Base-by-base conservation (phyloP, 2,113 vertebrate species). In the Hiodon tergisus region DNA sequence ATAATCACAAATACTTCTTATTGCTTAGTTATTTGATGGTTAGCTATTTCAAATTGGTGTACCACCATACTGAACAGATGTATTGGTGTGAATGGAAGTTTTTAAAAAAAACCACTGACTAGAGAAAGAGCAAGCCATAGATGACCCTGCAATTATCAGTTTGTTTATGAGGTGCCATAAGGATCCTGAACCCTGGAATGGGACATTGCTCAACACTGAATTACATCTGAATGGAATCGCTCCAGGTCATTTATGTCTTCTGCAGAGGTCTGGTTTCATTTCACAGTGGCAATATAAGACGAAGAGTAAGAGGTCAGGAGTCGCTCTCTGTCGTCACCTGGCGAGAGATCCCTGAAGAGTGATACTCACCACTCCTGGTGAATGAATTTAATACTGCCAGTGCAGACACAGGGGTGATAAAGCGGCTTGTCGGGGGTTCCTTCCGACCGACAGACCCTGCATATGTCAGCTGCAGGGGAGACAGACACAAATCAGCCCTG, bases 311-410 rank as follows among this genome's bases (percentile, higher is more conserved):
- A 63, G 9, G 48, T 73, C 59, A 3, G 10, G 31, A 71, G 46
- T 0, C 3, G 3, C 13, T 13, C 31, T 5, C 4, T 31, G 17
- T 67, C n/a, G 7, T 17, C 17, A 67, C 9, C 47, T 9, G 8
- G 51, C n/a, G 14, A 53, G 7, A 17, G 48, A 50, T 5, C 31
- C 13, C 31, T 68, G 0, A 63, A 63, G 46, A n/a, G 5, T 7
- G 68, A 63, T 78, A 89, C 95, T 92, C 89, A 99, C 97, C 97
- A 99, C 91, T 99, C 97, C 84, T 99, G 97, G 88, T 99, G 97
- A 81, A 99, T 99, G 81, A 98, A 99, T 85, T 99, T 99, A 91
- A 99, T 99, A 90, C 97, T 99, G 90, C 97, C 97, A 76, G 97
- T 99, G 89, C 97, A 99, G 63, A 99, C 97, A 85, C 97, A 99